phyloP scores from a whole-genome alignment of 2,888 invertebrate species.

The Druceiella hillmani region DNA sequence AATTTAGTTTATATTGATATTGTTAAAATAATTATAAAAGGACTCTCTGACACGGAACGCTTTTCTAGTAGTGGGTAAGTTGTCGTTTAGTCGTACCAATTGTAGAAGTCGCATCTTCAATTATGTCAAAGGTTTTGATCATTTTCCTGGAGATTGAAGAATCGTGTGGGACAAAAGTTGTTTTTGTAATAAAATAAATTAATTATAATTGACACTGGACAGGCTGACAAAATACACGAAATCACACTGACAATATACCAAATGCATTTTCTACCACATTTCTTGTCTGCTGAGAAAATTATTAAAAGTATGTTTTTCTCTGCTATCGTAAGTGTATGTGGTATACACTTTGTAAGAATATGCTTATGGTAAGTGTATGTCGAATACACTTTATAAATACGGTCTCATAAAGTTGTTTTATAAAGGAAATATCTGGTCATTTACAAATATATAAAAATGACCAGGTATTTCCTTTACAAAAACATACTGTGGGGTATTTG shows the following conservation, averaged over 20 bases:
- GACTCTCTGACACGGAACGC: slow-evolving; percentile 23
- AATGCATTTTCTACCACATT: slow-evolving; percentile 19
- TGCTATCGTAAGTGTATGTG: too few species aligned
- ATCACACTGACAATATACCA: slow-evolving; percentile 15
- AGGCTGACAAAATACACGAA: slow-evolving; percentile 20
- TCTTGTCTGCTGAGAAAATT: slow-evolving; percentile 20
- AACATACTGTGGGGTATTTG: too few species aligned
- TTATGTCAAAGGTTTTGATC: slow-evolving; percentile 18
- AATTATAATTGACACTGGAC: slow-evolving; percentile 23
- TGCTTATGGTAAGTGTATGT: too few species aligned
- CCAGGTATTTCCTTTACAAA: too few species aligned
- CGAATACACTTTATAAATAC: slow-evolving; percentile 16
- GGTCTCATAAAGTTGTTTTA: slow-evolving; percentile 19
- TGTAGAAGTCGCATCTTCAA: slow-evolving; percentile 21
- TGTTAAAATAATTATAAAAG: slow-evolving; percentile 25
- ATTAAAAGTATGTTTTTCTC: slow-evolving; percentile 18
- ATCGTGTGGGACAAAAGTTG: slow-evolving; percentile 19
- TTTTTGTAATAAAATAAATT: slow-evolving; percentile 22
- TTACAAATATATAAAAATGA: slow-evolving; percentile 21
- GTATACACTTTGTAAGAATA: too few species aligned
- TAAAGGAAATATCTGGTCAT: slow-evolving; percentile 10
- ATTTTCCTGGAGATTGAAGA: slow-evolving; percentile 21
- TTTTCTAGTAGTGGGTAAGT: slow-evolving; percentile 23
- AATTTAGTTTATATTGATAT: slow-evolving; percentile 23
- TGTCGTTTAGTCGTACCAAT: too few species aligned